These are phyloP conservation scores for Podarcis siculus DNA, from an alignment of 2,797 vertebrate genomes.

Conservation along the genomic window DNA sequence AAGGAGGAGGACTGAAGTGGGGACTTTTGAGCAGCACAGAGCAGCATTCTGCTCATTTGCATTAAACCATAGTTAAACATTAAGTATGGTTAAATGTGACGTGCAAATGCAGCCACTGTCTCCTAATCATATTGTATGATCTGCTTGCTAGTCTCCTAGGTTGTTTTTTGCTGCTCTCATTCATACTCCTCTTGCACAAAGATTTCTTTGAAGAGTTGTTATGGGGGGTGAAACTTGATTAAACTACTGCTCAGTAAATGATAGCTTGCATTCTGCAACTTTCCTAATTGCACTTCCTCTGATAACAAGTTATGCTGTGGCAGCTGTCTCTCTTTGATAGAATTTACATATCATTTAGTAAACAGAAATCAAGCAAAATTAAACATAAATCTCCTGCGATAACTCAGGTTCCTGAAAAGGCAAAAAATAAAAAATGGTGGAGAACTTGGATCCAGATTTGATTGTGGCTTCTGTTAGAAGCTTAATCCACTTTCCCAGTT, in stretches of 20 bases:
- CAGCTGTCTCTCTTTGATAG: slow-evolving; percentile 23
- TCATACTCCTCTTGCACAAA: slow-evolving; percentile 2
- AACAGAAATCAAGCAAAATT: slow-evolving; percentile 39
- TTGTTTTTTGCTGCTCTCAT: background rate
- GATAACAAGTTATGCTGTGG: slow-evolving; percentile 6
- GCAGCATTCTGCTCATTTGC: no score
- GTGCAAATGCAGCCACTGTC: background rate
- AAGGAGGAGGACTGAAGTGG: no score
- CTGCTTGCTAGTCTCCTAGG: background rate
- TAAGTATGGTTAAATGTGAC: no score
- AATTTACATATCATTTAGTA: slow-evolving; percentile 36
- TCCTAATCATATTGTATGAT: background rate
- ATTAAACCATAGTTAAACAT: no score
- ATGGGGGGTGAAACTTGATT: slow-evolving; percentile 21
- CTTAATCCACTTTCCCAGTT: background rate
- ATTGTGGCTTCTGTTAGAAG: background rate
- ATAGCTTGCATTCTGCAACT: slow-evolving; percentile 24
- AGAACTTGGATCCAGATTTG: background rate
- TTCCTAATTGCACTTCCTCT: slow-evolving; percentile 29
- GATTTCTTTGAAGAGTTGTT: slow-evolving; percentile 18
- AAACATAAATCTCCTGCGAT: background rate
- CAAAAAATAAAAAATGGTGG: background rate
- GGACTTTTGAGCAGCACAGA: no score
- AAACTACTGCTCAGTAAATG: slow-evolving; percentile 18
- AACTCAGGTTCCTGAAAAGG: slow-evolving; percentile 3